Base-by-base conservation (phyloP, 1,140 invertebrate species). In the Atta colombica region DNA sequence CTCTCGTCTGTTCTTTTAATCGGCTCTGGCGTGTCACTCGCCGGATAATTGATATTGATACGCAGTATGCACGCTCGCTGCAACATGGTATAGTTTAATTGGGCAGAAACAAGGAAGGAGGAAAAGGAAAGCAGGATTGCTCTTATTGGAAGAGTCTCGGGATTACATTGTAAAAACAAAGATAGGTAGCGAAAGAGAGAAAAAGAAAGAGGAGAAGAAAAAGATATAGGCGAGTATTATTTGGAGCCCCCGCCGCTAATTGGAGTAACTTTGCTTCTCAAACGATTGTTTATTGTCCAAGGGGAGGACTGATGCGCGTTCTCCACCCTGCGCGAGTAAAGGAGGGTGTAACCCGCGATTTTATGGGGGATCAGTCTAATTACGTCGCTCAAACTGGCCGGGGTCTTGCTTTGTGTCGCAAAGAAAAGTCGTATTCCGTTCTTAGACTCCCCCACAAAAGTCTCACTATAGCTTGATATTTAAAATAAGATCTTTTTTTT, bases 1-100 rank as follows among this genome's bases (percentile, higher is more conserved):
- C 35, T 60, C 7, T 86, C 82, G 72, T 74, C 86, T 51, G 49
- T 69, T 81, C 72, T 89, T 89, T 88, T 69, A 87, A 85, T 86
- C 89, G 71, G 82, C 53, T 63, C 35, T 49, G 72, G 61, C 74
- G 74, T 85, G 87, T 88, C 89, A 91, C 78, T 90, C 77, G 78
- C 69, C 60, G 58, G 86, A 87, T 91, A 91, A 91, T 91, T 91
- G 90, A 91, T 91, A 91, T 91, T 85, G 87, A 89, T 88, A 84
- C 82, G 87, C 90, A 69, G 87, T 86, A 69, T 89, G 90, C 90
- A 86, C 85, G 87, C 82, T 86, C 53, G 82, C 55, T 72, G 75
- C 82, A 86, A 88, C 78, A 80, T 53, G 85, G 77, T 87, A 45
- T 72, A 78, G 80, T 91, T 88, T 89, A 91, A 91, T 90, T 88